Evolutionary conservation across 2,888 invertebrate species (phyloP).

Genomic region (Meghimatium bilineatum): DNA sequence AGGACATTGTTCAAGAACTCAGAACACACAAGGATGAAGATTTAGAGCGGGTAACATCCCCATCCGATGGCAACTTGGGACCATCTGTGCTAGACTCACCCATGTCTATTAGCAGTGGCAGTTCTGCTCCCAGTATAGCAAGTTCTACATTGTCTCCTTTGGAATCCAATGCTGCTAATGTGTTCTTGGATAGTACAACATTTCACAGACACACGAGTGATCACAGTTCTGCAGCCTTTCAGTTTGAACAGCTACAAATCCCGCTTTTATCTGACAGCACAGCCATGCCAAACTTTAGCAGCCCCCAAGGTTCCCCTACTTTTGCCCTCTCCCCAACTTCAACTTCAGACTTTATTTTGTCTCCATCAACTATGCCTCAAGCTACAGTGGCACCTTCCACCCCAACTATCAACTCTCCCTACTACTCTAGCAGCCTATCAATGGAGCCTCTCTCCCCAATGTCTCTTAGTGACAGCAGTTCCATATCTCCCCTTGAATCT

Average conservation of each 20-base stretch:
- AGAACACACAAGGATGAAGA: conserved; percentile 44
- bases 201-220: neutral
- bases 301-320: neutral
- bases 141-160: conserved; percentile 48
- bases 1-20: conserved; percentile 53
- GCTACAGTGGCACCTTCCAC: conserved; percentile 37
- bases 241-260: conserved; percentile 6
- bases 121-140: conserved; percentile 49
- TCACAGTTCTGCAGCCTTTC: conserved; percentile 10
- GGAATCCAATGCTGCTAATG: conserved; percentile 39
- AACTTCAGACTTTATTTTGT: conserved; percentile 32
- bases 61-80: conserved; percentile 31
- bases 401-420: conserved; percentile 34
- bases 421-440: conserved; percentile 47
- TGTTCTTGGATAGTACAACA: conserved; percentile 21
- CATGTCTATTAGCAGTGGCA: conserved; percentile 56
- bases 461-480: conserved; percentile 53
- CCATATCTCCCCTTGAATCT: conserved; percentile 43
- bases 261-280: neutral
- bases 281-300: neutral
- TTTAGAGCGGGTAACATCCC: conserved; percentile 50
- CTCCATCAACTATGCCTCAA: conserved; percentile 42
- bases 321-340: conserved; percentile 18
- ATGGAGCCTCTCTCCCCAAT: conserved; percentile 57
- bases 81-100: conserved; percentile 52